Evolutionary conservation across 2,113 vertebrate genomes (phyloP).

Genomic region (Periophthalmus modestus): DNA sequence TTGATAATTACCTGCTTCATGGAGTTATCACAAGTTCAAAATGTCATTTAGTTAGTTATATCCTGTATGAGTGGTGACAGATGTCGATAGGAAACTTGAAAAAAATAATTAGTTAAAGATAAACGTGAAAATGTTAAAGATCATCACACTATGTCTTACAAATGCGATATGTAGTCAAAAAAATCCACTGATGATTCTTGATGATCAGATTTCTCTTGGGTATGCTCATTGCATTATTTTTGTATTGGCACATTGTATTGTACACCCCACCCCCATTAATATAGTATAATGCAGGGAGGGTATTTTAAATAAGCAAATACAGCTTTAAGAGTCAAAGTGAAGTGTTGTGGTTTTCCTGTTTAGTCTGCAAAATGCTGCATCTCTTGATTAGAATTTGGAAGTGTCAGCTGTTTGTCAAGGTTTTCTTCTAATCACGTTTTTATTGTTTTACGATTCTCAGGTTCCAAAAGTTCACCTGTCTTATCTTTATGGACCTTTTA

Average conservation of each 20-base stretch:
- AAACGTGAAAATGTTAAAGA: too few relatives aligned
- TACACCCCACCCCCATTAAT: not conserved
- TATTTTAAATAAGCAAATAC: not conserved
- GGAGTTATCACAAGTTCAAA: too few relatives aligned
- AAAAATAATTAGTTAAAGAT: too few relatives aligned
- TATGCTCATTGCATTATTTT: too few relatives aligned
- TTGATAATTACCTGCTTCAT: too few relatives aligned
- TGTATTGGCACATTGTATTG: not conserved
- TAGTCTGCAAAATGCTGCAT: conserved; percentile 12
- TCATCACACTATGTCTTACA: too few relatives aligned
- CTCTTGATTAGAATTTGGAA: conserved; percentile 61
- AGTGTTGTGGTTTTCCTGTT: not conserved
- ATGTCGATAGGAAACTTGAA: too few relatives aligned
- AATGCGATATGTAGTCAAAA: too few relatives aligned
- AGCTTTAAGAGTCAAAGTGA: not conserved
- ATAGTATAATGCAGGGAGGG: not conserved
- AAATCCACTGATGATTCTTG: too few relatives aligned
- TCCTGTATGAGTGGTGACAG: too few relatives aligned
- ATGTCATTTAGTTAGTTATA: too few relatives aligned
- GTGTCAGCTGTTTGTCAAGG: conserved; percentile 60
- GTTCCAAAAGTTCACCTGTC: conserved; percentile 59
- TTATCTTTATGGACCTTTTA: conserved; percentile 51
- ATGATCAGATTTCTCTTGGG: too few relatives aligned
- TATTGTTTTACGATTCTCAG: conserved; percentile 57
- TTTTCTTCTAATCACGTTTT: conserved; percentile 25